Conservation (phyloP, 2,113 vertebrate species). For the Anarrhichthys ocellatus region DNA sequence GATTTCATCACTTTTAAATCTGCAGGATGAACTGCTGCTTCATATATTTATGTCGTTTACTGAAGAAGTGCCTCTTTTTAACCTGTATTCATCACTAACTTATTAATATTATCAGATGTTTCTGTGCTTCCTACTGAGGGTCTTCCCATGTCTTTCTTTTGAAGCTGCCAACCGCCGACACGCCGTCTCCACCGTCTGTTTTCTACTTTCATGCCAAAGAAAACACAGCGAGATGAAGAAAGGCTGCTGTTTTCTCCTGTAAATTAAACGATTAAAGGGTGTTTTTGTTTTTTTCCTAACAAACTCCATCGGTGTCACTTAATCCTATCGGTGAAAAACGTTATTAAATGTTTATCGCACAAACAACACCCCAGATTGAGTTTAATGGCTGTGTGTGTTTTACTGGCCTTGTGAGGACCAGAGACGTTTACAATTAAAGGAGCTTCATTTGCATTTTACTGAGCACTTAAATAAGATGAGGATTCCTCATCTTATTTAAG, state of each 20-base stretch:
- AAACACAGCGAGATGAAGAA: slow-evolving; percentile 1
- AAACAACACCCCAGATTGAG: too few species aligned
- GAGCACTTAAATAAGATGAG: too few species aligned
- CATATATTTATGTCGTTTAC: not conserved
- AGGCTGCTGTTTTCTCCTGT: not conserved
- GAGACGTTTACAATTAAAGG: not conserved
- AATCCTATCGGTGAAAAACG: not conserved
- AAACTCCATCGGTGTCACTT: slow-evolving; percentile 1
- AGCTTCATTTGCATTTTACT: not conserved
- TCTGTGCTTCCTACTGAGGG: not conserved
- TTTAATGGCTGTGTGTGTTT: not conserved
- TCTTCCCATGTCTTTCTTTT: slow-evolving; percentile 2
- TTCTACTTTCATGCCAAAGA: slow-evolving; percentile 21
- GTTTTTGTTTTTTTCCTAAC: not conserved
- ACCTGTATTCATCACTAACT: not conserved
- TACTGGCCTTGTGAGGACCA: not conserved
- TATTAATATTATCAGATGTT: slow-evolving; percentile 1
- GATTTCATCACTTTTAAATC: not conserved
- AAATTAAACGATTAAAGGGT: slow-evolving; percentile 14
- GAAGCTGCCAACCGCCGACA: too few species aligned
- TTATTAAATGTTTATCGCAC: slow-evolving; percentile 4
- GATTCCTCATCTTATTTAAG: too few species aligned
- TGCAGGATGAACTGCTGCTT: too few species aligned
- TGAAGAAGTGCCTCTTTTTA: slow-evolving; percentile 50
- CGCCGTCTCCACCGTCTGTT: not conserved